A percentile compares a stretch with the other conserved stretches of the same genome.
Evolutionary conservation across 1,140 invertebrate genomes (phyloP).

Genomic region (Aphelinus atriplicis): DNA sequence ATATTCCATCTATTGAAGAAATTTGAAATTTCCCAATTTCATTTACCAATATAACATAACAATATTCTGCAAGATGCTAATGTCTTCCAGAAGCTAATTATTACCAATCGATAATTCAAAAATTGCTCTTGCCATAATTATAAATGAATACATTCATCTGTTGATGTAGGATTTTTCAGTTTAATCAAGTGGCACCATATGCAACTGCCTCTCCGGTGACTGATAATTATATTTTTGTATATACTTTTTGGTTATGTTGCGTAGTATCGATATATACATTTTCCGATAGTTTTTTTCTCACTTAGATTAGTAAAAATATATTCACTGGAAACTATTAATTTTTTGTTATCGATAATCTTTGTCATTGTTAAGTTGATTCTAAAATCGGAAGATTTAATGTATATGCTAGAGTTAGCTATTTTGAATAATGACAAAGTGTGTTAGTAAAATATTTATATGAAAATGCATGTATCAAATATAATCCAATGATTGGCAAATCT

Average conservation of each 20-base stretch:
- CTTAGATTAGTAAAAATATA: conserved; percentile 17
- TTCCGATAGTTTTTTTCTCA: background rate
- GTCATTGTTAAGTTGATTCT: no score
- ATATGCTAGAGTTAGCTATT: background rate
- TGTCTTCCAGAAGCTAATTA: no score
- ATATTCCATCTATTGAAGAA: no score
- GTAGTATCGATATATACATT: conserved; percentile 14
- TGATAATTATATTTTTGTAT: conserved; percentile 24
- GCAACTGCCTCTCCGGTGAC: conserved; percentile 27
- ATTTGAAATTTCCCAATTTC: no score
- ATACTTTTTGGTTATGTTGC: conserved; percentile 20
- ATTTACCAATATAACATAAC: no score
- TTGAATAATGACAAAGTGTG: conserved; percentile 23
- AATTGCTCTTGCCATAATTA: no score
- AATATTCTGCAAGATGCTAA: no score
- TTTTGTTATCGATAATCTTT: no score
- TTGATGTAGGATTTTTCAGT: conserved; percentile 6
- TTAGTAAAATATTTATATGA: conserved; percentile 34
- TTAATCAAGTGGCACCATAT: conserved; percentile 2
- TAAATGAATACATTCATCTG: conserved; percentile 4
- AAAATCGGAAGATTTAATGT: no score
- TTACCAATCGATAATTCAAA: no score
- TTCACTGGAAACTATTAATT: conserved; percentile 8
- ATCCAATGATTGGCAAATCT: conserved; percentile 15
- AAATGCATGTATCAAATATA: background rate